A percentile compares a stretch with the other conserved stretches of the same genome.
phyloP scores from a whole-genome alignment of 1,140 invertebrate species.

The Tribolium castaneum region DNA sequence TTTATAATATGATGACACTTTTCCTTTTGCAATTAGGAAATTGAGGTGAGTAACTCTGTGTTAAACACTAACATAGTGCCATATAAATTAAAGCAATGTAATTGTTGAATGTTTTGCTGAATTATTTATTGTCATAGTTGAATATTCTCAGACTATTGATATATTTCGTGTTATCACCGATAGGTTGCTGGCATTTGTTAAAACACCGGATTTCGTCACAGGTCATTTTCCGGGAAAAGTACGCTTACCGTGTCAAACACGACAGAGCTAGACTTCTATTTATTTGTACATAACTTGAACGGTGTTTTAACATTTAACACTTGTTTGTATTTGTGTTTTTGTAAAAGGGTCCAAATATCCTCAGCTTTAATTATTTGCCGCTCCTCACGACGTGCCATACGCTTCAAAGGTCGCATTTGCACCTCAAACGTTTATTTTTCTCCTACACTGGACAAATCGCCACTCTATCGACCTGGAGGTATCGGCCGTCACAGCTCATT shows the following conservation, averaged over 20 bases:
- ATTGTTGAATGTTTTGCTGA: slow-evolving; percentile 49
- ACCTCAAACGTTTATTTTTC: slow-evolving; percentile 12
- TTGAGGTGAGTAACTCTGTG: slow-evolving; percentile 35
- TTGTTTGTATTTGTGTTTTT: slow-evolving; percentile 44
- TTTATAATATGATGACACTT: slow-evolving; percentile 6
- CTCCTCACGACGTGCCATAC: slow-evolving; percentile 2
- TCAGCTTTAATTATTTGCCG: slow-evolving; percentile 40
- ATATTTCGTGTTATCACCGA: slow-evolving; percentile 13
- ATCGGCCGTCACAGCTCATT: not conserved
- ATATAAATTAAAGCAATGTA: slow-evolving; percentile 52
- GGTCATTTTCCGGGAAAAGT: slow-evolving; percentile 47
- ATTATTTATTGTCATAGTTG: slow-evolving; percentile 41
- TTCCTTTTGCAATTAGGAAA: slow-evolving; percentile 22
- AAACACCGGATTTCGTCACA: slow-evolving; percentile 47
- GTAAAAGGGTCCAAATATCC: slow-evolving; percentile 59
- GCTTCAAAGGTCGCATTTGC: not conserved
- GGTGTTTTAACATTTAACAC: slow-evolving; percentile 54
- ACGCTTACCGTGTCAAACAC: slow-evolving; percentile 50
- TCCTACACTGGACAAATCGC: not conserved
- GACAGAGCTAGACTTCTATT: slow-evolving; percentile 30
- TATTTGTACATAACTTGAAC: slow-evolving; percentile 25
- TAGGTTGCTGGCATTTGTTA: slow-evolving; percentile 45
- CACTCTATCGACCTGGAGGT: not conserved
- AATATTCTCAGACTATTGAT: slow-evolving; percentile 14
- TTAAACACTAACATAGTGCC: slow-evolving; percentile 45